Evolutionary conservation across 2,888 invertebrate genomes (phyloP).

Genomic region (Ophion slaviceki): DNA sequence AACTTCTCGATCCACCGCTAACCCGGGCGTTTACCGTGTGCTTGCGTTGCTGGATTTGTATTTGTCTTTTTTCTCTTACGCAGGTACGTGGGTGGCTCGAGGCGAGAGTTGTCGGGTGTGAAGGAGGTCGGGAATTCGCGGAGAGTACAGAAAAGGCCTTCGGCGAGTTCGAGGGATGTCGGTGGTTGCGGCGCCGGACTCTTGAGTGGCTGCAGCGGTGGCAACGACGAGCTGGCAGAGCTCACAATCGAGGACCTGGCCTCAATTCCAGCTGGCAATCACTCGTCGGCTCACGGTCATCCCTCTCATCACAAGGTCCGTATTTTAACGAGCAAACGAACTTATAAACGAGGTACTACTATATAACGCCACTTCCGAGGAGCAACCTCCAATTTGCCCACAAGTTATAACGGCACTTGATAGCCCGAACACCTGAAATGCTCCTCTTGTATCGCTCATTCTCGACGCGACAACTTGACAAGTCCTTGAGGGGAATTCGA

Average conservation of each 20-base stretch:
- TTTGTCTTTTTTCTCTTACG: slow-evolving; percentile 37
- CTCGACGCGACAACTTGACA: no score
- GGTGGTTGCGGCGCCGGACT: slow-evolving; percentile 73
- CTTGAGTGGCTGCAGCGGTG: slow-evolving; percentile 80
- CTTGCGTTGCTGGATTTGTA: slow-evolving; percentile 5
- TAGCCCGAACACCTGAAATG: no score
- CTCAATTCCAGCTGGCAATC: slow-evolving; percentile 81
- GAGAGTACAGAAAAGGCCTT: slow-evolving; percentile 78
- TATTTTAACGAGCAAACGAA: slow-evolving; percentile 3
- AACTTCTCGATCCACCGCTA: background rate
- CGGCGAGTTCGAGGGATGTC: slow-evolving; percentile 77
- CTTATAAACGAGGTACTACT: no score
- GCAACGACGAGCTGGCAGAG: slow-evolving; percentile 81
- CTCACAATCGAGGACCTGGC: slow-evolving; percentile 82
- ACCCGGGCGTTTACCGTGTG: background rate
- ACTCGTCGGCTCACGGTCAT: slow-evolving; percentile 79
- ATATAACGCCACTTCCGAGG: no score
- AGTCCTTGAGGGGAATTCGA: no score
- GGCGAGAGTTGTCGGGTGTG: slow-evolving; percentile 79
- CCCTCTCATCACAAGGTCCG: slow-evolving; percentile 81
- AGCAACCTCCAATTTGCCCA: no score
- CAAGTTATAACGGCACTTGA: no score
- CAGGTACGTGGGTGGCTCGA: slow-evolving; percentile 78
- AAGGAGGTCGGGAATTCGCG: slow-evolving; percentile 80
- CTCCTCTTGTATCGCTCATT: no score